Evolutionary conservation across 2,888 invertebrate genomes (phyloP).

Genomic region (Pelosia muscerda): DNA sequence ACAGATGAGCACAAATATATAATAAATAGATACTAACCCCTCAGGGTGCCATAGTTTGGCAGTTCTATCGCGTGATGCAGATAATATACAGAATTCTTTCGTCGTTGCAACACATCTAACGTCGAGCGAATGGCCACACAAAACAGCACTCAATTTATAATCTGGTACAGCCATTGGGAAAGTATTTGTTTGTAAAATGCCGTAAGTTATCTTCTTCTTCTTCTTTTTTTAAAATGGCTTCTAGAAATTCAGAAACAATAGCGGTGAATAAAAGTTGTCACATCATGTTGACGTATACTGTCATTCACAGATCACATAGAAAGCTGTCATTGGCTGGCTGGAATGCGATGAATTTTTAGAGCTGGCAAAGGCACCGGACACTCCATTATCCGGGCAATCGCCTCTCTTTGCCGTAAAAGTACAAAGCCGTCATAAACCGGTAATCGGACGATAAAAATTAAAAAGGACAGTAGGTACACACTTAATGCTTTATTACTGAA

Average conservation of each 20-base stretch:
- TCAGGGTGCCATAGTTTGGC: conserved; percentile 94
- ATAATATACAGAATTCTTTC: conserved; percentile 91
- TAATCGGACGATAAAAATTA: no score
- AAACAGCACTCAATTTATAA: conserved; percentile 93
- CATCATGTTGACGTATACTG: conserved; percentile 63
- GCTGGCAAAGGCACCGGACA: background rate
- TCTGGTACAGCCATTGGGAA: conserved; percentile 81
- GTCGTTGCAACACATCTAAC: conserved; percentile 91
- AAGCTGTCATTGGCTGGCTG: background rate
- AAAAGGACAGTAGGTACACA: no score
- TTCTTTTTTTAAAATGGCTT: no score
- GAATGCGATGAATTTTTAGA: background rate
- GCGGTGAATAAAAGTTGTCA: conserved; percentile 71
- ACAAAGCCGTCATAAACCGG: no score
- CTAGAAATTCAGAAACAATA: conserved; percentile 60
- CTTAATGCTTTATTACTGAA: no score
- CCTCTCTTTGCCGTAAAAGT: no score
- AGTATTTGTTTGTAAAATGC: conserved; percentile 52
- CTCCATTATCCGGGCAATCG: no score
- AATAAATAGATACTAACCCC: conserved; percentile 87
- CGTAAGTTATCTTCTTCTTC: no score
- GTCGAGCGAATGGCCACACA: conserved; percentile 94
- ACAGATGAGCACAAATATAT: conserved; percentile 18
- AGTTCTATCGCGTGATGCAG: conserved; percentile 95
- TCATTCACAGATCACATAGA: conserved; percentile 25